These are phyloP conservation scores for Philaenus spumarius DNA, from an alignment of 1,140 invertebrate species.

Conservation along the genomic window DNA sequence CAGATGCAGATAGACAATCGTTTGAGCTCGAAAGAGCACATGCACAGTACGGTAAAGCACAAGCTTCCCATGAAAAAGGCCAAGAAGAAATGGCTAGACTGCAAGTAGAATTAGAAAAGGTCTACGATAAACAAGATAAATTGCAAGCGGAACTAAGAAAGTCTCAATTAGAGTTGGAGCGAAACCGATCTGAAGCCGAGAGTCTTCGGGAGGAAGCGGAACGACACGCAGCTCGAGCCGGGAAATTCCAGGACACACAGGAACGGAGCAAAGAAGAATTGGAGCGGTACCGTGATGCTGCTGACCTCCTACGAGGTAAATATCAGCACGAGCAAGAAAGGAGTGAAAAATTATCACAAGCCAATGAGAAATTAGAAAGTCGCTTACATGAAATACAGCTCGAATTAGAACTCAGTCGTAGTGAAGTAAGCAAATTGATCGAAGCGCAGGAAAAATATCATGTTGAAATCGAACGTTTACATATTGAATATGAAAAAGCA, in stretches of 20 bases:
- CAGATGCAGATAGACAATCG: conserved; percentile 73
- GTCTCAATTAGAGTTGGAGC: conserved; percentile 67
- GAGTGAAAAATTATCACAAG: conserved; percentile 48
- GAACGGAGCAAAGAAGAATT: conserved; percentile 69
- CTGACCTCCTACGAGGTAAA: conserved; percentile 79
- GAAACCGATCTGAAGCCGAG: conserved; percentile 59
- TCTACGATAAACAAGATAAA: conserved; percentile 84
- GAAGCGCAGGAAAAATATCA: conserved; percentile 68
- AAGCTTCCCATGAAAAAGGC: conserved; percentile 74
- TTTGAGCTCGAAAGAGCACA: conserved; percentile 80
- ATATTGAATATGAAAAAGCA: conserved; percentile 80
- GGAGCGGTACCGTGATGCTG: conserved; percentile 71
- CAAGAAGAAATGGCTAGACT: conserved; percentile 82
- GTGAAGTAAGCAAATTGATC: conserved; percentile 64
- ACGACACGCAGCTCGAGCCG: conserved; percentile 63
- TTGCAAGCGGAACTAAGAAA: conserved; percentile 73
- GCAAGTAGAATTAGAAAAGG: conserved; percentile 81
- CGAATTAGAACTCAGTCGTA: conserved; percentile 69
- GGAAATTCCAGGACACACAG: conserved; percentile 70
- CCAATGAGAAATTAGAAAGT: conserved; percentile 54
- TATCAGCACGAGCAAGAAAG: conserved; percentile 84
- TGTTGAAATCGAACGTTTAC: conserved; percentile 65
- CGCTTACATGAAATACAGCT: conserved; percentile 70
- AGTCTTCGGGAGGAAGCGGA: conserved; percentile 59
- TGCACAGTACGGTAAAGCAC: conserved; percentile 73